Base-by-base conservation (phyloP, 2,888 invertebrate genomes). In the Conus canariensis region DNA sequence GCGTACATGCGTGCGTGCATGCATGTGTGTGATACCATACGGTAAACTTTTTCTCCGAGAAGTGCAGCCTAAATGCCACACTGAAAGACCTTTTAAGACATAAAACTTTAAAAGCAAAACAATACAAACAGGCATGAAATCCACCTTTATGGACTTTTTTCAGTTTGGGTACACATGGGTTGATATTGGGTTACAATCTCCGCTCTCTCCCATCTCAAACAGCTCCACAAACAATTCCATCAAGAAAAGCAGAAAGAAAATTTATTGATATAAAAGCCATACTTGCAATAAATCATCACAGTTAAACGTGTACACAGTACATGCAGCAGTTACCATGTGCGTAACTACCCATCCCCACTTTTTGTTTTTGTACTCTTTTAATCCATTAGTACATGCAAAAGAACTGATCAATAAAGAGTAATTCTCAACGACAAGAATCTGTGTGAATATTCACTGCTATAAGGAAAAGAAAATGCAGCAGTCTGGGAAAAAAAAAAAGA, bases 251-350 rank as follows among this genome's bases (percentile, higher is more conserved):
- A 80, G 45, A 80, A 22, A 80, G 80, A 80, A 80, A 45, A 80
- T 80, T 80, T 80, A 80, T 80, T 80, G 80, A 8, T 80, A 80
- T 80, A 80, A 30, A 80, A 80, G 80, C 80, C 30, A 45, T 80
- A 30, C 30, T 80, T 80, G 80, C 80, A 80, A 80, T 30, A 45
- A 80, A 80, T 80, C 80, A 80, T 80, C 80, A 80, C 80, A 80
- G 80, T 80, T 80, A 80, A 80, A 80, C 30, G 80, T 80, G 80
- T 80, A 80, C 80, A 8, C 30, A 45, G 80, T 80, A 80, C 80
- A 80, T 80, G 80, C 80, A 80, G 80, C 80, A 80, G 80, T 80
- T 45, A 80, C 14, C 45, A 45, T 80, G 45, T 30, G 80, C 45
- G 8, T 45, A 80, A 45, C 80, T 80, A 45, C 12, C 30, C 74